phyloP scores from a whole-genome alignment of 2,113 vertebrate genomes.

The Oryzias celebensis region DNA sequence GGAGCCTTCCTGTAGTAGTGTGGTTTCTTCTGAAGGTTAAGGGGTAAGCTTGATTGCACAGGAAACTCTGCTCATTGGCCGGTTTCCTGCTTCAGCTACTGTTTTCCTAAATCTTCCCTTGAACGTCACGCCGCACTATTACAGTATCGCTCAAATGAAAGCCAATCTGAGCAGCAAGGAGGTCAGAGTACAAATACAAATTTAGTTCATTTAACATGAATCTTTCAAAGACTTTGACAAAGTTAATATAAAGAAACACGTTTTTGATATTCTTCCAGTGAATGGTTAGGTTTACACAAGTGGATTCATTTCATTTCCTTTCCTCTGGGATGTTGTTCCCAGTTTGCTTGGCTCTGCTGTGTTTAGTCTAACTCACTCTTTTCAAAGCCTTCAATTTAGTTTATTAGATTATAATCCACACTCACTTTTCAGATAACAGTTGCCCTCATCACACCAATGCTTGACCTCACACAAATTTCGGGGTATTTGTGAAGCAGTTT shows the following conservation, averaged over 20 bases:
- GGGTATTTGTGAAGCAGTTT: conserved; percentile 42
- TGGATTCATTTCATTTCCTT: conserved; percentile 23
- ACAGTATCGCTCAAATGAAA: conserved; percentile 9
- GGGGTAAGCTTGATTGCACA: conserved; percentile 63
- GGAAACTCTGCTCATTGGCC: conserved; percentile 74
- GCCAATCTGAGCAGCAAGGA: neutral
- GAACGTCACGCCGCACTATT: conserved; percentile 33
- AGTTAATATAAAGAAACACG: conserved; percentile 7
- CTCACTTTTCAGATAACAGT: conserved; percentile 49
- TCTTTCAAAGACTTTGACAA: conserved; percentile 10
- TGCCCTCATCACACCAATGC: conserved; percentile 43
- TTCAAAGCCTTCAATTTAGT: conserved; percentile 44
- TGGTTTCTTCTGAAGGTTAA: conserved; percentile 52
- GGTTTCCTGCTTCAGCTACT: conserved; percentile 79
- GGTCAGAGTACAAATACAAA: neutral
- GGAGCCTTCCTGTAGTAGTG: conserved; percentile 49
- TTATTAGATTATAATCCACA: conserved; percentile 60
- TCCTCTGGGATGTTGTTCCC: conserved; percentile 15
- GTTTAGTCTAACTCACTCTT: conserved; percentile 54
- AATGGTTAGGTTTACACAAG: neutral
- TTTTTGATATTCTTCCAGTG: conserved; percentile 2
- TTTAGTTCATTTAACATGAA: neutral
- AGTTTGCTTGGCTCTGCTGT: conserved; percentile 17
- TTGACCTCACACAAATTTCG: conserved; percentile 43
- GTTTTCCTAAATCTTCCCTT: conserved; percentile 60